Base-by-base conservation (phyloP, 1,140 invertebrate species). In the Araneus ventricosus region DNA sequence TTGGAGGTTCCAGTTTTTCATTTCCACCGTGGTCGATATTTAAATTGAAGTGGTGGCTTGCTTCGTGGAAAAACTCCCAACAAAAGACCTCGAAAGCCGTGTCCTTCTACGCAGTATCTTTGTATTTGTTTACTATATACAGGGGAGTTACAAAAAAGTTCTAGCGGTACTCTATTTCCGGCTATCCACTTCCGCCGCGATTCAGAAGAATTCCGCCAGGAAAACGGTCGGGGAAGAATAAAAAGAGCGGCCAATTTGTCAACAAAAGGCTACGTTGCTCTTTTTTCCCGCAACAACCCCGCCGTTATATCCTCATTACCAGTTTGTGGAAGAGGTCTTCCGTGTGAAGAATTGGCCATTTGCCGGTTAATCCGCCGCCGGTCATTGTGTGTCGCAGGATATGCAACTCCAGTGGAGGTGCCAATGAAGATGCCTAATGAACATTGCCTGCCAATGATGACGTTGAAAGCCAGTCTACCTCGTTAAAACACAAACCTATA, bases 171-270 rank as follows among this genome's bases (percentile, higher is more conserved):
- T 86, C 84, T 86, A 34, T 75, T 90, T 90, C 88, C 88, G 88
- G 88, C 52, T 90, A 79, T 90, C 88, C 88, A 90, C 67, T 90
- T 90, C 88, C 88, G 88, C 27, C 41, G 88, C 75, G 80, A 90
- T 90, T 90, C 88, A 90, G 88, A 90, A 90, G 88, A 90, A 90
- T 90, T 90, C 88, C 88, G 88, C 75, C 88, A 34, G 75, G 75
- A 34, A 90, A 90, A 90, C n/a, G 17, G 67, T 27, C 59, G 52
- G 24, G 30, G 88, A 34, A 39, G 70, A 39, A 90, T 82, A 82
- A 90, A 90, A 90, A 90, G 30, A 39, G 20, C 30, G 4, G 30
- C 24, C 84, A 59, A 86, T 61, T 86, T 86, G 52, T 59, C 52
- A 59, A 86, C 27, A 59, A 86, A 86, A 86, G 84, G 45, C 52